Evolutionary conservation across 2,888 invertebrate species (phyloP), one percentile per base, ranked within the genome.

Genomic region (Trissolcus brochymenae): DNA sequence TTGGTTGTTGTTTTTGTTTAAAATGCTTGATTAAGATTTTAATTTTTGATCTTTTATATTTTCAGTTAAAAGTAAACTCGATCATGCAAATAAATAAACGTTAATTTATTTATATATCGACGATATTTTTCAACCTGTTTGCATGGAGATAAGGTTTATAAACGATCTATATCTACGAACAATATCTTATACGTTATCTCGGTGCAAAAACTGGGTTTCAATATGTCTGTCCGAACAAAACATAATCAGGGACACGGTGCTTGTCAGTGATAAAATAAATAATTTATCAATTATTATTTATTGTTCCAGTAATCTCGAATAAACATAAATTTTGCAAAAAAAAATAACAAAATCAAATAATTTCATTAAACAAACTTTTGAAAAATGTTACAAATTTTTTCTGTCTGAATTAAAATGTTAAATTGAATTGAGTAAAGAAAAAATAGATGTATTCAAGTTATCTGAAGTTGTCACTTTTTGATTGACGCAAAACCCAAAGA

Each of bases 181-280:
- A 53, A 62, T 62, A 62, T 64, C 64, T 64, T 64, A 64, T 43
- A 53, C 35, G 35, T 64, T 54, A 64, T 64, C 64, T 64, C 40
- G n/a, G 16, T 9, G 17, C 43, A 41, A 64, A 54, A 54, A 54
- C 54, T 51, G 40, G 51, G 61, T 61, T 61, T 50, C 35, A 61
- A 50, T 9, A 61, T 46, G 29, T 6, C 14, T 50, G 14, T 40
- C 0, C 17, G 29, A 16, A 50, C 16, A 51, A 16, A 46, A 43
- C 57, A 61, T 25, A 40, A 7, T 46, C 29, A 9, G 14, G 29
- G 40, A 51, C 29, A 40, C 11, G 35, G 17, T 41, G 17, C 53
- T n/a, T 13, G 51, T 41, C 21, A 35, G 9, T 4, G 35, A 62
- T 29, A 51, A 29, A 61, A 61, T 21, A n/a, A 43, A 57, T 57